Evolutionary conservation across 2,113 vertebrate species (phyloP), one percentile per base, ranked within the genome.

Genomic region (Eidolon helvum): DNA sequence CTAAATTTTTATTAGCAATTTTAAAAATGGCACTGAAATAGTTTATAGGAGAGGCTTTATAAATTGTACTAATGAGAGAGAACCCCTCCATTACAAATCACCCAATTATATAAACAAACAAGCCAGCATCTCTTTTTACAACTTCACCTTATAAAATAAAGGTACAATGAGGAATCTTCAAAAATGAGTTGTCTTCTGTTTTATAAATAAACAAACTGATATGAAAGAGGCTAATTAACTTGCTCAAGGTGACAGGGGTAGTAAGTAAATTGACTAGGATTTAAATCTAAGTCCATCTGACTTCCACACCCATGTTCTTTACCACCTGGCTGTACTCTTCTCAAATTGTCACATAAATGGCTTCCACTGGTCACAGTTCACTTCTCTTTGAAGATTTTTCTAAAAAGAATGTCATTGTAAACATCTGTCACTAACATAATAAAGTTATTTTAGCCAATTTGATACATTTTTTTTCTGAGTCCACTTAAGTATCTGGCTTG

Each of bases 1-100:
- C 91, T 94, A 79, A 59, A 96, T 95, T 94, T 98, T 91, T 83
- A 43, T 48, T 65, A 94, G 33, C 55, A 30, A 86, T 68, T 83
- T 74, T 92, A 85, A 95, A 96, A 90, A 57, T 57, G 18, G 48
- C 28, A 43, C 14, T 16, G 35, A 87, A 91, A 65, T 16, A 35
- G 45, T 94, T 96, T 95, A 75, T 5, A 80, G 87, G 53, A 48
- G 63, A 87, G 21, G 10, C 48, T 89, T 94, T 66, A 75, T n/a
- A 57, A 61, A 9, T 48, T 16, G 48, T 18, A 22, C 24, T 77
- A 22, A 35, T n/a, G 21, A 92, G 55, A 40, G n/a, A 91, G 57
- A 71, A 16, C 11, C 2, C 22, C 24, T 38, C 38, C 66, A 19
- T 79, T 22, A 55, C 26, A 87, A 61, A 74, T 63, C 63, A 63